Evolutionary conservation across 2,113 vertebrate genomes (phyloP).

Genomic region (Numida meleagris): DNA sequence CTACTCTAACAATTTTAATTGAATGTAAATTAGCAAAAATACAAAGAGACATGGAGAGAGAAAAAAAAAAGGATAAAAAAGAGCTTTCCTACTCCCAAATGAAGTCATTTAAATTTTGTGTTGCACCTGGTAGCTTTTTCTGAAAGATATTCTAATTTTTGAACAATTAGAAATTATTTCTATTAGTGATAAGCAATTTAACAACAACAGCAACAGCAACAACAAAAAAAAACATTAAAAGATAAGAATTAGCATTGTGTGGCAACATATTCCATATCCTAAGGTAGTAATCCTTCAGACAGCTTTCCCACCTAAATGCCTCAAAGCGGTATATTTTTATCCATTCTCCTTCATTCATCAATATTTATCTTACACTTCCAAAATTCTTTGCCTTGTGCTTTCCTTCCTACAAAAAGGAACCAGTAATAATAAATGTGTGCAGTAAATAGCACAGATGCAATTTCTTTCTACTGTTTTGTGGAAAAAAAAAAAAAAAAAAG

Average conservation of each 20-base stretch:
- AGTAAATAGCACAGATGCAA: background rate
- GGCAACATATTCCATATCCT: background rate
- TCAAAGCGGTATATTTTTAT: background rate
- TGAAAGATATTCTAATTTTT: background rate
- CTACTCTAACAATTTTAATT: background rate
- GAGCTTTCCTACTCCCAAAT: fast-evolving
- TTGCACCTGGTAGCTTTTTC: background rate
- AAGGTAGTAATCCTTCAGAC: background rate
- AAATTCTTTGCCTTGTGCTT: background rate
- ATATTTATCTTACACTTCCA: background rate
- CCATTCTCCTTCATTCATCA: background rate
- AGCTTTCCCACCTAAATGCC: background rate
- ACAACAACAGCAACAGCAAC: no score
- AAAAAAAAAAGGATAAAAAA: background rate
- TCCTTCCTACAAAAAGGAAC: background rate
- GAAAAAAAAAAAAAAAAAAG: background rate
- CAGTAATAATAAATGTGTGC: background rate
- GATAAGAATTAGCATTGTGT: background rate
- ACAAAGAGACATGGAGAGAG: fast-evolving
- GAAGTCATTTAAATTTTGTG: background rate
- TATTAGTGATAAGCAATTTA: background rate
- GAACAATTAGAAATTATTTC: background rate
- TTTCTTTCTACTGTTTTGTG: background rate
- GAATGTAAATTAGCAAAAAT: background rate
- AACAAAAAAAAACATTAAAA: background rate